Evolutionary conservation across 1,140 invertebrate genomes (phyloP), one percentile per base, ranked within the genome.

Genomic region (Pentalonia nigronervosa): DNA sequence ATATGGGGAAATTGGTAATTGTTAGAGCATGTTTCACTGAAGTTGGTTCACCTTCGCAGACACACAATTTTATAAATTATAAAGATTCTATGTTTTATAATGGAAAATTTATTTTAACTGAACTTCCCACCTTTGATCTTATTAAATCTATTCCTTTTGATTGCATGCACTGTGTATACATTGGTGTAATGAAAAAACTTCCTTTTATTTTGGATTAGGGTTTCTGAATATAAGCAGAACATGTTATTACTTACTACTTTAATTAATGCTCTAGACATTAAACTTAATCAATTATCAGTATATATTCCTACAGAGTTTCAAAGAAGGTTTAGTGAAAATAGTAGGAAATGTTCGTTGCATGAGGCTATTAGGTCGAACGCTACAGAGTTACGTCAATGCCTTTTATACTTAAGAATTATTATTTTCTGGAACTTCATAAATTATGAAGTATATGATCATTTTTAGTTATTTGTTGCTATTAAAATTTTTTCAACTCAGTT

Each of bases 131-230:
- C 47, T 48, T 88, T 88, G 86, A 88, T 48, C 23, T 88, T 47
- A n/a, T 88, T n/a, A 48, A 47, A 36, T 88, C 45, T 36, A 50
- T 88, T 20, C 47, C 45, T 20, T 48, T 48, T n/a, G 47, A 88
- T 20, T 88, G n/a, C 47, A 88, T 48, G 47, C 86, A 88, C 48
- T 30, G 23, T n/a, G 48, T 88, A 88, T 88, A 25, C 25, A 88
- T 88, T 48, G 86, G 86, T 48, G 86, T 88, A 30, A 48, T 87
- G 17, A 88, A 56, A 88, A 34, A 88, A 88, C 48, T 88, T 30
- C 30, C 30, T 88, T 48, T 88, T 88, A 20, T 88, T 88, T 48
- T 88, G 86, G 86, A 88, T 50, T 84, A 21, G 81, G 23, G 30
- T 20, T 30, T 11, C 86, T 88, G n/a, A 88, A 30, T 9, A 48